A percentile compares a stretch with the other conserved stretches of the same genome.
Conservation (phyloP, 2,113 vertebrate species). For the Heterotis niloticus region DNA sequence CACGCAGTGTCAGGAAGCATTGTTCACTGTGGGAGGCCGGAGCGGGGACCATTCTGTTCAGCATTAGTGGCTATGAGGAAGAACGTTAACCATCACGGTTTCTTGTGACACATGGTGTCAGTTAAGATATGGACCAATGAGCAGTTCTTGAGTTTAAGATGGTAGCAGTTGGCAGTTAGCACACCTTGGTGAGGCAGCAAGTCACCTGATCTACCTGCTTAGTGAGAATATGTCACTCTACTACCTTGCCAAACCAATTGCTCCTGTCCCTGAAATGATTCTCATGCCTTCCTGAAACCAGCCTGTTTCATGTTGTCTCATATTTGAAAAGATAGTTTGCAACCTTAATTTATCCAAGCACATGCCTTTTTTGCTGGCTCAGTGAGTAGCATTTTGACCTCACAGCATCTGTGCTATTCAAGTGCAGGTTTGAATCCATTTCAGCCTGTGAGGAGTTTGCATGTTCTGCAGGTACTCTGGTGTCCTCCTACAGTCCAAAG, state of each 20-base stretch:
- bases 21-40: background rate
- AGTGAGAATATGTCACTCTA: background rate
- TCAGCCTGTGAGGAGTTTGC: no score
- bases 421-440: no score
- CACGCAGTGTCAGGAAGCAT: background rate
- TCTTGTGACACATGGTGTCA: no score
- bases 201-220: conserved; percentile 6
- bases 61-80: background rate
- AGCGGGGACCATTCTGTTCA: background rate
- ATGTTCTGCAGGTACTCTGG: no score
- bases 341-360: no score
- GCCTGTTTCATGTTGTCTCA: background rate
- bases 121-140: no score
- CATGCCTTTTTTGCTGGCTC: no score
- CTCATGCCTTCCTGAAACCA: background rate
- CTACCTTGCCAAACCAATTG: background rate
- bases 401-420: no score
- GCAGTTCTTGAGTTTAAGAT: background rate
- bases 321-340: no score
- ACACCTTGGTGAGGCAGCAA: background rate
- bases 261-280: background rate
- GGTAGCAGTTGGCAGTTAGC: background rate
- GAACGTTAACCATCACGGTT: no score
- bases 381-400: no score
- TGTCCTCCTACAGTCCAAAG: no score